These are phyloP conservation scores for Zosterops japonicus DNA, from an alignment of 2,113 vertebrate species.

Conservation along the genomic window DNA sequence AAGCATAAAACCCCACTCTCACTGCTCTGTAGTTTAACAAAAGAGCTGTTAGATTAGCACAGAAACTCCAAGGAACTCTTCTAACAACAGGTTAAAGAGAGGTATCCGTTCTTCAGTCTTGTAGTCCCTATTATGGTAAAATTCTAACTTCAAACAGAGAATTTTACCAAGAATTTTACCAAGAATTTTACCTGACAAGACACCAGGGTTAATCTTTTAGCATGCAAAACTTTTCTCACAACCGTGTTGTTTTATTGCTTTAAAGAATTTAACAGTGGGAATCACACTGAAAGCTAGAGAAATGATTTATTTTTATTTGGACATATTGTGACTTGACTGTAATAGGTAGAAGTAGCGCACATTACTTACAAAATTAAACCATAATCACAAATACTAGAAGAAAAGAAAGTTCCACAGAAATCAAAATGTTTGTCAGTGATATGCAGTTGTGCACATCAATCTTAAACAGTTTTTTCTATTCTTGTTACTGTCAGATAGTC, in stretches of 20 bases:
- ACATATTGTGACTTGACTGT: neutral
- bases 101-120: neutral
- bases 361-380: neutral
- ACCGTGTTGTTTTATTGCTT: neutral
- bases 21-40: constrained; percentile 16
- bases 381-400: neutral
- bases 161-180: neutral
- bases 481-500: neutral
- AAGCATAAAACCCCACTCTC: neutral
- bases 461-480: neutral
- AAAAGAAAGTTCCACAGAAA: neutral
- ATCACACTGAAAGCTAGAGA: neutral
- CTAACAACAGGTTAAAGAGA: neutral
- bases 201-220: neutral
- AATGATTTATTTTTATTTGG: neutral
- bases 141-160: neutral
- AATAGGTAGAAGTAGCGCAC: neutral
- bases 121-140: neutral
- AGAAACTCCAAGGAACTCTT: neutral
- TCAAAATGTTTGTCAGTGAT: neutral
- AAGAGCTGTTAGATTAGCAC: neutral
- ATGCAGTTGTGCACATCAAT: rapidly evolving
- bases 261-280: neutral
- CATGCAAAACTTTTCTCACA: neutral
- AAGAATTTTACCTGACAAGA: neutral